A percentile compares a stretch with the other conserved stretches of the same genome.
These are phyloP conservation scores for Amiota minor DNA, from an alignment of 2,888 invertebrate species.

Conservation along the genomic window DNA sequence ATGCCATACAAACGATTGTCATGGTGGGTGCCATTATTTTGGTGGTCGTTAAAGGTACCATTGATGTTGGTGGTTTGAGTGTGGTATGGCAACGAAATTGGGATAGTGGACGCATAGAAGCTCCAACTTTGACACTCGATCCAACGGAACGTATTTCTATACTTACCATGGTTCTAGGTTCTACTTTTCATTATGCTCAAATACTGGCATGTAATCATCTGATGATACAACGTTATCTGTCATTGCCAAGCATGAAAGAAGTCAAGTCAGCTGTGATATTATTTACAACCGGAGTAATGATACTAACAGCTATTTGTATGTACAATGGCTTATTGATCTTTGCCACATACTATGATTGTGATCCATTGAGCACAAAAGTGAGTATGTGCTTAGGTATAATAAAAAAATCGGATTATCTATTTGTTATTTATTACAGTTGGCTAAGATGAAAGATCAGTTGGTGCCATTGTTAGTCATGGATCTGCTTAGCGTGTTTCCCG, in stretches of 20 bases:
- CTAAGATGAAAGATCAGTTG: slow-evolving; percentile 85
- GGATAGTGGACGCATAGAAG: slow-evolving; percentile 81
- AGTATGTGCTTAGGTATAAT: not conserved
- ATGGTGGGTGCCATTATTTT: slow-evolving; percentile 84
- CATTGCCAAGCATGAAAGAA: slow-evolving; percentile 80
- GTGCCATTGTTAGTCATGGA: slow-evolving; percentile 90
- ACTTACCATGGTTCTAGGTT: slow-evolving; percentile 84
- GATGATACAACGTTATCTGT: slow-evolving; percentile 87
- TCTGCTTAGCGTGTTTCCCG: slow-evolving; percentile 82
- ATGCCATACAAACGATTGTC: slow-evolving; percentile 84
- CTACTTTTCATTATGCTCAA: slow-evolving; percentile 81
- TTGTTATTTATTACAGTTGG: slow-evolving; percentile 75
- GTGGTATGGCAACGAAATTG: slow-evolving; percentile 80
- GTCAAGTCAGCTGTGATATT: slow-evolving; percentile 81
- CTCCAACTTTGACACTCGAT: slow-evolving; percentile 83
- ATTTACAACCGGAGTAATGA: slow-evolving; percentile 78
- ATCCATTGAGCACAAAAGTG: slow-evolving; percentile 82
- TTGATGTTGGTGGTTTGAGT: slow-evolving; percentile 81
- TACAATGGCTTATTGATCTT: slow-evolving; percentile 84
- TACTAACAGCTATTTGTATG: slow-evolving; percentile 78
- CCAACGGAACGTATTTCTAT: slow-evolving; percentile 86
- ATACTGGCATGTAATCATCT: slow-evolving; percentile 86
- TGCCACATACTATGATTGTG: slow-evolving; percentile 84
- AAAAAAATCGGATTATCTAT: not conserved
- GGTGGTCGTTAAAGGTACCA: slow-evolving; percentile 82